phyloP scores from a whole-genome alignment of 1,140 invertebrate species.

The Nasonia vitripennis region DNA sequence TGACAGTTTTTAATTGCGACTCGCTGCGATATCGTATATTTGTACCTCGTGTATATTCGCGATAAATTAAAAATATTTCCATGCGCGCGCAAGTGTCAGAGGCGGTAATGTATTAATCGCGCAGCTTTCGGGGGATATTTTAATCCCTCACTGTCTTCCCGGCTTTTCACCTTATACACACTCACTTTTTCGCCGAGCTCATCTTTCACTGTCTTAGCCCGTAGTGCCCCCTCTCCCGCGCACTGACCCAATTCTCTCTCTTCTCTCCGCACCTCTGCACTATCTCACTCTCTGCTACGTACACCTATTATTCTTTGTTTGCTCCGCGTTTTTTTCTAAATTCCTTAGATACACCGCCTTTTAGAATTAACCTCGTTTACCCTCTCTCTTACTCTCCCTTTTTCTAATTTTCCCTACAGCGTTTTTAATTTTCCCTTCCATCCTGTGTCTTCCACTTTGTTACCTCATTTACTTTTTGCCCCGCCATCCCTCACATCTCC shows the following conservation, averaged over 20 bases:
- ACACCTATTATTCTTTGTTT: slow-evolving; percentile 25
- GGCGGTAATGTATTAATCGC: neutral
- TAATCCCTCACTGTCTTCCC: neutral
- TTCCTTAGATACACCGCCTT: neutral
- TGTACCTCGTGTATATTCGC: neutral
- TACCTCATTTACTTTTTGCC: neutral
- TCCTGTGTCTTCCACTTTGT: neutral
- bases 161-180: neutral
- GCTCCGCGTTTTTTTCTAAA: neutral
- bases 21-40: neutral
- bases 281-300: neutral
- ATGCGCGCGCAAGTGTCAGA: too few species aligned
- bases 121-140: neutral
- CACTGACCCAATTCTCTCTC: neutral
- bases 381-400: neutral
- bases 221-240: neutral
- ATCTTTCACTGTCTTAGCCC: slow-evolving; percentile 27
- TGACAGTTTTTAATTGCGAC: neutral
- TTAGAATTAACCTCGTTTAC: slow-evolving; percentile 13
- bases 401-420: slow-evolving; percentile 17
- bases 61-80: too few species aligned
- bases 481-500: neutral
- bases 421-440: slow-evolving; percentile 15
- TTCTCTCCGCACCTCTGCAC: too few species aligned
- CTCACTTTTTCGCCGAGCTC: slow-evolving; percentile 7